phyloP scores from a whole-genome alignment of 2,113 vertebrate genomes.

The Hippocampus abdominalis region DNA sequence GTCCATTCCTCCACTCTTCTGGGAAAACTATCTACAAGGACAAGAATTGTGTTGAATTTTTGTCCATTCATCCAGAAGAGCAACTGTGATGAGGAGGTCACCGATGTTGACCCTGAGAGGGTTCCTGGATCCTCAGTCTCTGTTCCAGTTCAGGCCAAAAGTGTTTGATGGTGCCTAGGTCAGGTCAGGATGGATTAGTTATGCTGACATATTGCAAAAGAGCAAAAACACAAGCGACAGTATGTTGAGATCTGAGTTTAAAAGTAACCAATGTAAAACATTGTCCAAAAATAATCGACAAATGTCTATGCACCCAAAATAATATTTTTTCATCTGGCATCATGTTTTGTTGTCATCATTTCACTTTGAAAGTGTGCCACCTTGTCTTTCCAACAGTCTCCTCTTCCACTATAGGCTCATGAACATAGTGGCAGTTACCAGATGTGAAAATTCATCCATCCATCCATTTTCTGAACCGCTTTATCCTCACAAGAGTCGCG shows the following conservation, averaged over 20 bases:
- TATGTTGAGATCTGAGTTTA: background rate
- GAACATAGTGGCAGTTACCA: too few relatives aligned
- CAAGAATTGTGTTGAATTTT: background rate
- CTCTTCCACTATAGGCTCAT: too few relatives aligned
- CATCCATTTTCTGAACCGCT: too few relatives aligned
- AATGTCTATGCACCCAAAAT: background rate
- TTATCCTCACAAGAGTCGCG: too few relatives aligned
- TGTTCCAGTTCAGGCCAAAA: background rate
- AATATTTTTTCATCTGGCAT: background rate
- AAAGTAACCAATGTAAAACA: background rate
- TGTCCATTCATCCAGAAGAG: background rate
- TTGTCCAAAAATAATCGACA: too few relatives aligned
- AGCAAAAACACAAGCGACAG: background rate
- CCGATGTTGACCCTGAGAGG: background rate
- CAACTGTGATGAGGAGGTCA: background rate
- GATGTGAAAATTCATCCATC: too few relatives aligned
- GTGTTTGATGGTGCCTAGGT: background rate
- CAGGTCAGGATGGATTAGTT: background rate
- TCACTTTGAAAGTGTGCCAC: background rate
- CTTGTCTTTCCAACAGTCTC: background rate
- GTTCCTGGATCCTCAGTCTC: background rate
- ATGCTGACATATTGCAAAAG: background rate
- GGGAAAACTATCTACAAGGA: background rate
- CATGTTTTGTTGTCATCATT: background rate
- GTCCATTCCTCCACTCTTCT: constrained; percentile 2